Evolutionary conservation across 1,140 invertebrate species (phyloP).

Genomic region (Scaptomyza hsui): DNA sequence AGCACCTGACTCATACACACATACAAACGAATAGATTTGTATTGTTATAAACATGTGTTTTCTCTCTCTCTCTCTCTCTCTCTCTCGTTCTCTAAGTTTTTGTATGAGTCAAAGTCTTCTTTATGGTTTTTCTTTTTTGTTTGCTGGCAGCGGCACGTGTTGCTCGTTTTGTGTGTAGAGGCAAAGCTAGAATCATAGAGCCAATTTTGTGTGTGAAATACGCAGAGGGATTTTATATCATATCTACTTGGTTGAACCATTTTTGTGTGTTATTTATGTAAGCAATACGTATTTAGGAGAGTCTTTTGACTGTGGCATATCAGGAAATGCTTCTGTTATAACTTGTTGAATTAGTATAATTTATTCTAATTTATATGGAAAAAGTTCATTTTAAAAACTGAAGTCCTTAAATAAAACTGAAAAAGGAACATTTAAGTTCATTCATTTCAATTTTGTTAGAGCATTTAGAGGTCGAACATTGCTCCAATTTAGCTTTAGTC

Average conservation of each 20-base stretch:
- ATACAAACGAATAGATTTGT: background rate
- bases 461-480: conserved; percentile 6
- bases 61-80: background rate
- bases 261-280: conserved; percentile 17
- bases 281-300: background rate
- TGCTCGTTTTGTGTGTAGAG: conserved; percentile 39
- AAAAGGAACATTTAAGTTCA: too few relatives aligned
- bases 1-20: conserved; percentile 30
- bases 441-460: background rate
- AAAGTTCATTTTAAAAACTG: too few relatives aligned
- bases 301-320: conserved; percentile 5
- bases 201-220: conserved; percentile 14
- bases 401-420: too few relatives aligned
- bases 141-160: conserved; percentile 37
- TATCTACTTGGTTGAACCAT: background rate
- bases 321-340: too few relatives aligned
- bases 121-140: background rate
- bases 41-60: conserved; percentile 6
- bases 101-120: conserved; percentile 29
- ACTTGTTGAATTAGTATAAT: too few relatives aligned
- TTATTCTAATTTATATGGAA: too few relatives aligned
- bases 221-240: conserved; percentile 15
- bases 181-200: conserved; percentile 20
- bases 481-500: background rate
- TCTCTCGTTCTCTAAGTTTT: background rate